phyloP scores from a whole-genome alignment of 2,113 vertebrate genomes.

The Menidia beryllina region DNA sequence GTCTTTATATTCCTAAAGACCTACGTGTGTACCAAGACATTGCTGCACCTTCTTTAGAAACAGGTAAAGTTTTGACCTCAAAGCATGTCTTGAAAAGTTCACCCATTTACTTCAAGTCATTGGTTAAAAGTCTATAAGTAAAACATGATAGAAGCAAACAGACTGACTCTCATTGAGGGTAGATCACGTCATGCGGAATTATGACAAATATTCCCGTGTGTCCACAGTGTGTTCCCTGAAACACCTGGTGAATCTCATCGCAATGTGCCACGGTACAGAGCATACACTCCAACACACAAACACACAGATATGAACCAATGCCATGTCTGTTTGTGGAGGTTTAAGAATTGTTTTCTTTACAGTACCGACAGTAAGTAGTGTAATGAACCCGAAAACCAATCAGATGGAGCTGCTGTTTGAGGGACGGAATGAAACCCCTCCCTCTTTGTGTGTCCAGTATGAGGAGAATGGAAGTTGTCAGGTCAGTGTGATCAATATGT shows the following conservation, averaged over 20 bases:
- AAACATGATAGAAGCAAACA: not conserved
- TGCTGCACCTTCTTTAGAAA: slow-evolving; percentile 42
- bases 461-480: slow-evolving; percentile 60
- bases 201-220: slow-evolving; percentile 16
- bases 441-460: slow-evolving; percentile 67
- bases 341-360: slow-evolving; percentile 5
- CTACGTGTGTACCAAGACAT: not conserved
- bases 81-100: not conserved
- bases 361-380: slow-evolving; percentile 59
- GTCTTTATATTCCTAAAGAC: not conserved
- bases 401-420: slow-evolving; percentile 60
- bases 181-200: not conserved
- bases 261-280: slow-evolving; percentile 65
- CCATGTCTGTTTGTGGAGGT: not conserved
- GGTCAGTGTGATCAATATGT: slow-evolving; percentile 57
- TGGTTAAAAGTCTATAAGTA: not conserved
- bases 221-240: slow-evolving; percentile 65
- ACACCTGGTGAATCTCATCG: slow-evolving; percentile 11
- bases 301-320: not conserved
- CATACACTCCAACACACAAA: not conserved
- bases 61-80: slow-evolving; percentile 55
- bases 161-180: not conserved
- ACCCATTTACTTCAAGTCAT: not conserved
- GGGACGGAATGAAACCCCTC: not conserved
- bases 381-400: slow-evolving; percentile 21